Evolutionary conservation across 2,888 invertebrate genomes (phyloP).

Genomic region (Miltochrista miniata): DNA sequence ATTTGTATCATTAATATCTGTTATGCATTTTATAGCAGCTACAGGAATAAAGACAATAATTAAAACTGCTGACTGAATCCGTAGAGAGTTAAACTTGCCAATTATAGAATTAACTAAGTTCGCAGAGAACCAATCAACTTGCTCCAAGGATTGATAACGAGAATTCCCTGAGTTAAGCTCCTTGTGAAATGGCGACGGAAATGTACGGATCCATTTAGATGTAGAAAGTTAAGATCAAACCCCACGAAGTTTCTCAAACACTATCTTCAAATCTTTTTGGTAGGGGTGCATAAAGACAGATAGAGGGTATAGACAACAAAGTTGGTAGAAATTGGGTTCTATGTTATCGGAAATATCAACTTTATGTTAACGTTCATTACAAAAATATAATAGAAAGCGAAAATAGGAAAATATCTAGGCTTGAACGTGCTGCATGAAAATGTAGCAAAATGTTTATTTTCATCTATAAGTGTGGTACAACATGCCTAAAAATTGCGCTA

Average conservation of each 20-base stretch:
- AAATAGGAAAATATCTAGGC: too few species aligned
- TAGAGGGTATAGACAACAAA: too few species aligned
- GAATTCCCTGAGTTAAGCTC: neutral
- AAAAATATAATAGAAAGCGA: too few species aligned
- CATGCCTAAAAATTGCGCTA: constrained; percentile 31
- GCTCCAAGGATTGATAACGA: constrained; percentile 21
- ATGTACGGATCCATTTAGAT: neutral
- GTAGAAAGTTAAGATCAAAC: too few species aligned
- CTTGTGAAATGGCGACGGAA: neutral
- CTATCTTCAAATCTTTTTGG: neutral
- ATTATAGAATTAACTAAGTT: constrained; percentile 30
- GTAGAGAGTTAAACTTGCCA: constrained; percentile 24
- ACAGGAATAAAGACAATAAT: constrained; percentile 3
- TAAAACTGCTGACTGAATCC: constrained; percentile 30
- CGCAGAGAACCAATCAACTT: constrained; percentile 20
- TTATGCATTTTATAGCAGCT: too few species aligned
- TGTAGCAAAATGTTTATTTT: too few species aligned
- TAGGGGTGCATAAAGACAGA: too few species aligned
- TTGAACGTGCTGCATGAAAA: too few species aligned
- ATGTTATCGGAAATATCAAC: too few species aligned
- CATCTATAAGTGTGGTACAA: neutral
- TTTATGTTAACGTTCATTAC: too few species aligned
- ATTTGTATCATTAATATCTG: too few species aligned
- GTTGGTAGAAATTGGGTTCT: neutral
- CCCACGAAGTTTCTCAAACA: neutral